Percentiles rank a stretch among this genome's conserved stretches.
Conservation (phyloP, 2,113 vertebrate species). For the Podocnemis expansa region DNA sequence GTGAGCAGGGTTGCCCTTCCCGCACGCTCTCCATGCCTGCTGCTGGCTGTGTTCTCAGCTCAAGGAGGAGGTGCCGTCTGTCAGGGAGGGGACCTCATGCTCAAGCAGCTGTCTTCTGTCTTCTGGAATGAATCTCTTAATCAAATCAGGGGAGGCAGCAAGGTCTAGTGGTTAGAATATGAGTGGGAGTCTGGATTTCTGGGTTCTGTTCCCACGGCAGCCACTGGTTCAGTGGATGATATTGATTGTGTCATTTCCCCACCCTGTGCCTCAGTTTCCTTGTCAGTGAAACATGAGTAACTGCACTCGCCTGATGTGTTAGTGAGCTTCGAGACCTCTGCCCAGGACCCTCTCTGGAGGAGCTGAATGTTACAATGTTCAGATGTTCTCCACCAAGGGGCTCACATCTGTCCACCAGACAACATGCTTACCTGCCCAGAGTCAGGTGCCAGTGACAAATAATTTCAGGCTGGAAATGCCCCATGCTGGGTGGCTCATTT, state of each 20-base stretch:
- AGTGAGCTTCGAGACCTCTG: not conserved
- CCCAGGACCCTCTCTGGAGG: not conserved
- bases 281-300: fast-evolving
- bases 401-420: not conserved
- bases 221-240: fast-evolving
- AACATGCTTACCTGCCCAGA: not conserved
- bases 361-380: not conserved
- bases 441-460: not conserved
- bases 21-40: not conserved
- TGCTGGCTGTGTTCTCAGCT: not conserved
- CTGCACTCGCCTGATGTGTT: not conserved
- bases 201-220: not conserved
- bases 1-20: not conserved
- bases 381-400: too few relatives aligned
- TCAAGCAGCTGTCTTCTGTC: fast-evolving
- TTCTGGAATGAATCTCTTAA: fast-evolving
- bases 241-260: not conserved
- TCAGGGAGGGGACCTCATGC: not conserved
- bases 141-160: not conserved
- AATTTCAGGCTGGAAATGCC: not conserved
- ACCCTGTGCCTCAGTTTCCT: not conserved
- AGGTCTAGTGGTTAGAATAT: not conserved
- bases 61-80: not conserved
- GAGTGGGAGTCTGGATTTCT: not conserved
- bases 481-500: not conserved